Percentiles rank a stretch among this genome's conserved stretches.
phyloP scores from a whole-genome alignment of 2,113 vertebrate species.

The Ictalurus furcatus region DNA sequence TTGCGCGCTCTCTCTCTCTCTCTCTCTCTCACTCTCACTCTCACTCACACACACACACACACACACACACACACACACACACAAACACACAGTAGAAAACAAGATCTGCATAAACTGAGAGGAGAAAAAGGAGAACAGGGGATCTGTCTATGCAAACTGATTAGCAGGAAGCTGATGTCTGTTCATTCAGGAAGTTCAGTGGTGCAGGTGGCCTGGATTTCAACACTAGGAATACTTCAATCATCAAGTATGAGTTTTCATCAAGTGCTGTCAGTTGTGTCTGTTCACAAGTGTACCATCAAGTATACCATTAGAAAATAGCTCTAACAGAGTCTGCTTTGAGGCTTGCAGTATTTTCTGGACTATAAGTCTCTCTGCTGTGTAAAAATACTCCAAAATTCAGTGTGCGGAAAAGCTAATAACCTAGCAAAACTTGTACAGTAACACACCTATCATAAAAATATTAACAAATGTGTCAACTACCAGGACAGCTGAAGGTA shows the following conservation, averaged over 20 bases:
- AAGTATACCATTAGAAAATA: not conserved
- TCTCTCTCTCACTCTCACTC: not conserved
- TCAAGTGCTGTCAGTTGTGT: not conserved
- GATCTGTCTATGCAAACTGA: conserved; percentile 12
- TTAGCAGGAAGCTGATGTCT: conserved; percentile 21
- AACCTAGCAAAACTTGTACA: not conserved
- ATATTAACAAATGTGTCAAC: not conserved
- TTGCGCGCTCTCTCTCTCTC: too few species aligned
- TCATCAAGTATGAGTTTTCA: not conserved
- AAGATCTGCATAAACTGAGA: conserved; percentile 6
- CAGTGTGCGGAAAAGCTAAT: too few species aligned
- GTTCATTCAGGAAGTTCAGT: not conserved
- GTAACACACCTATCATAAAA: not conserved
- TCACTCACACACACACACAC: too few species aligned
- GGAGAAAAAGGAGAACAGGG: not conserved
- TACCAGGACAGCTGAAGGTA: not conserved
- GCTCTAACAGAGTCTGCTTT: not conserved
- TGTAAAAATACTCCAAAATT: not conserved
- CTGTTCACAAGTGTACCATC: conserved; percentile 7
- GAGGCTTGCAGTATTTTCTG: not conserved
- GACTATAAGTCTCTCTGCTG: not conserved
- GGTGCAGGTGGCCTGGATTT: conserved; percentile 20
- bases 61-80: conserved; percentile 2
- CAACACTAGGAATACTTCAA: not conserved
- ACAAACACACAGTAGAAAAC: not conserved